Evolutionary conservation across 37 sponge, comb jelly and placozoan genomes (phyloP), one percentile per base, ranked within the genome.

Genomic region (Chondrosia reniformis): DNA sequence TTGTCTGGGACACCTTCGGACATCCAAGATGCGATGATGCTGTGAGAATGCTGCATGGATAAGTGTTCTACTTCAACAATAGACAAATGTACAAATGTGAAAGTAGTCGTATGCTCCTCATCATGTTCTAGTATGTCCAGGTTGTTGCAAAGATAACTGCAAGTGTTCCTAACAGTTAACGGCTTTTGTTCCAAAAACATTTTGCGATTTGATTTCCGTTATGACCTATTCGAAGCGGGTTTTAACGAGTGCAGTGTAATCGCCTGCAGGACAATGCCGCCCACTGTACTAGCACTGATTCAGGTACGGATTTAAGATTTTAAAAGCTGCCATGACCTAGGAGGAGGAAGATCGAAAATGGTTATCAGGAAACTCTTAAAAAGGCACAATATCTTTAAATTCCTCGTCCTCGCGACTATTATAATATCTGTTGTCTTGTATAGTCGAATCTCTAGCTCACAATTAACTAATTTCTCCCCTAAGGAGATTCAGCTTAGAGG

Each of bases 81-180:
- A 41, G 31, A 42, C 44, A 64, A 63, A 63, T 84, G 82, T 21
- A 62, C 76, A 13, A 89, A 82, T 5, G 54, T 84, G 58, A 39
- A 78, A 5, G 46, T 80, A 17, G 61, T 59, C 46, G 45, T 45
- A 43, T 21, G 28, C 36, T 67, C 84, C 1, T 33, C 72, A 22
- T 69, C 43, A 19, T 24, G 0, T 3, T 19, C 10, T 9, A 39
- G 13, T 36, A 69, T 21, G 41, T 69, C 72, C 43, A 69, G 13
- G 42, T 69, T 69, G 43, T 37, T 69, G 43, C 43, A 69, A 40
- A 69, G 72, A 6, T 69, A 69, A 2, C 37, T 40, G 43, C 24
- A 21, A 39, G 44, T 40, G 19, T 25, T 44, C 24, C 43, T 13
- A 10, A 69, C 2, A 13, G 17, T 69, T 21, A 69, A 9, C 5